Conservation (phyloP, 2,888 invertebrate genomes). For the Drosophila mimica region DNA sequence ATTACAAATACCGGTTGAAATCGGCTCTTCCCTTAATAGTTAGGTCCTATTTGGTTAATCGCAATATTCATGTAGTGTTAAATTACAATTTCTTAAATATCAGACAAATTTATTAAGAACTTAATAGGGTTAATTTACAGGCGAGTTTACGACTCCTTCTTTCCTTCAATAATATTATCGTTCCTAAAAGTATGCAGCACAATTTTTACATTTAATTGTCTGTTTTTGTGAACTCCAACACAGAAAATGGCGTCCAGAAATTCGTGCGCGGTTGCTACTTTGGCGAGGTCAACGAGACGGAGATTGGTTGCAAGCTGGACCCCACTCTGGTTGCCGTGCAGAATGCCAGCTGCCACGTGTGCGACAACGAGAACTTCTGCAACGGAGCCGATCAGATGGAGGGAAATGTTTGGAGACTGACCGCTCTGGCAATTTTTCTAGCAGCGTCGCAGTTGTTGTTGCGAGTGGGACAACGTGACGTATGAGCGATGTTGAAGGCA, state of each 20-base stretch:
- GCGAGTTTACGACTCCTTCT: not conserved
- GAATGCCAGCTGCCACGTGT: constrained; percentile 75
- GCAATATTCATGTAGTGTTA: not conserved
- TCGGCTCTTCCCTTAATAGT: not conserved
- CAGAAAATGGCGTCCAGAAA: constrained; percentile 75
- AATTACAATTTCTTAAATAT: not conserved
- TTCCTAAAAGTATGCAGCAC: constrained; percentile 63
- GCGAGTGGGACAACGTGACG: constrained; percentile 31
- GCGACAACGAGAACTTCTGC: constrained; percentile 76
- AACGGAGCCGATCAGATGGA: constrained; percentile 55
- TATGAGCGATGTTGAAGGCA: constrained; percentile 46
- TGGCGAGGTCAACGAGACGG: constrained; percentile 79
- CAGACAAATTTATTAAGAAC: not conserved
- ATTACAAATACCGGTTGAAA: not conserved
- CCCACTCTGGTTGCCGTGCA: constrained; percentile 67
- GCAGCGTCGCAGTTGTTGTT: constrained; percentile 23
- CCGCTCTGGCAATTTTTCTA: constrained; percentile 32
- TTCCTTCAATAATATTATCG: not conserved
- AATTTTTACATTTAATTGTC: constrained; percentile 7
- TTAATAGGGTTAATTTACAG: not conserved
- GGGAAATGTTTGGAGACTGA: constrained; percentile 31
- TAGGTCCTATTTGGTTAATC: not conserved
- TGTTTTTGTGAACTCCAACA: constrained; percentile 29
- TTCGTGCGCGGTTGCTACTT: constrained; percentile 79
- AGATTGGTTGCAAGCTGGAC: constrained; percentile 75